phyloP scores from a whole-genome alignment of 2,888 invertebrate genomes.

The Cephus runcator region DNA sequence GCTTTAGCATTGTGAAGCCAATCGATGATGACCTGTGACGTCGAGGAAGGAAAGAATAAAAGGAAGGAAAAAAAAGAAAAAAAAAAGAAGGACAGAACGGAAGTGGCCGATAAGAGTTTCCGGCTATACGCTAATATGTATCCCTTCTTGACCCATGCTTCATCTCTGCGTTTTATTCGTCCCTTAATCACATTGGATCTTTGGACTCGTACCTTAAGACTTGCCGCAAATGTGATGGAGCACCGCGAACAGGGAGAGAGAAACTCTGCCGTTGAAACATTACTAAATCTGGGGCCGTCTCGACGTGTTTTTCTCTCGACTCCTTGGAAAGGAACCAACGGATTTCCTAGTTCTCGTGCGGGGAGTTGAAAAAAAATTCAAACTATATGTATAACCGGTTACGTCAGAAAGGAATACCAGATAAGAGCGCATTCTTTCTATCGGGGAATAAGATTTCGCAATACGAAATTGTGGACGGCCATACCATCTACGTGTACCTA shows the following conservation, averaged over 20 bases:
- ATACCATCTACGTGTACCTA: neutral
- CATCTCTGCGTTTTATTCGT: neutral
- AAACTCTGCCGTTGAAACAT: neutral
- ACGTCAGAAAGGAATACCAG: neutral
- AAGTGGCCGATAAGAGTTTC: neutral
- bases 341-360: constrained; percentile 1
- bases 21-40: constrained; percentile 6
- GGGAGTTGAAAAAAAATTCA: neutral
- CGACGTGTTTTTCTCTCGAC: constrained; percentile 3
- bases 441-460: neutral
- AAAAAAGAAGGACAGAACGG: neutral
- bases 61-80: neutral
- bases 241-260: neutral
- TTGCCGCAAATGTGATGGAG: neutral
- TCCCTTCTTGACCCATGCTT: neutral
- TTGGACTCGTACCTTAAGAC: neutral
- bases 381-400: neutral
- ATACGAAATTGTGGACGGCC: neutral
- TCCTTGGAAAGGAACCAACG: constrained; percentile 3
- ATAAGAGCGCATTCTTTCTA: neutral
- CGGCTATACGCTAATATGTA: neutral
- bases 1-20: constrained; percentile 9
- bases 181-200: neutral
- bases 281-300: neutral
- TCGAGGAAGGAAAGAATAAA: neutral